Conservation (phyloP, 2,113 vertebrate genomes). For the Mohoua ochrocephala region DNA sequence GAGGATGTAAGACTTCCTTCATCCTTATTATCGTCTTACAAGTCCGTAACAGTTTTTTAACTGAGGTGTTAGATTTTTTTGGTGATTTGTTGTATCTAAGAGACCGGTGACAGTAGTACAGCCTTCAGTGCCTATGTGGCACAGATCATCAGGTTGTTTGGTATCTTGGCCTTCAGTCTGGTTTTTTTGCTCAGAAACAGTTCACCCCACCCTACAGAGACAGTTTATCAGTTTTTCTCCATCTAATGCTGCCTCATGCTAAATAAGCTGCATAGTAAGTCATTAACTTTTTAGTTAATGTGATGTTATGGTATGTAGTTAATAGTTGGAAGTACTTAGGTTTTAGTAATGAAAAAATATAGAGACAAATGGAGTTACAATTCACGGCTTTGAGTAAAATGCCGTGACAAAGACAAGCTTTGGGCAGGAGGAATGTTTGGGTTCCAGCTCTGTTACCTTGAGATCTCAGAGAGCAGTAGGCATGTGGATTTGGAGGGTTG, state of each 20-base stretch:
- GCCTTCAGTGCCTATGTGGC: neutral
- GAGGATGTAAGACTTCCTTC: neutral
- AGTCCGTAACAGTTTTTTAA: neutral
- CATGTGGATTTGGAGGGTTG: conserved; percentile 27
- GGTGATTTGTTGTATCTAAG: neutral
- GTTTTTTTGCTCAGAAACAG: neutral
- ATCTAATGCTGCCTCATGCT: neutral
- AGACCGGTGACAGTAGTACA: neutral
- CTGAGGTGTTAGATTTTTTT: neutral
- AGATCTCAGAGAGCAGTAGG: neutral
- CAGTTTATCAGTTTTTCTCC: neutral
- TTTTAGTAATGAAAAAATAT: neutral
- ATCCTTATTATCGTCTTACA: neutral
- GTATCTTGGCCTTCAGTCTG: neutral
- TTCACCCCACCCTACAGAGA: neutral
- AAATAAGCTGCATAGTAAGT: neutral
- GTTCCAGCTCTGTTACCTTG: neutral
- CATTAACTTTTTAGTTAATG: neutral
- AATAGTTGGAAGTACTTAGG: neutral
- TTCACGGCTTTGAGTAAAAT: neutral
- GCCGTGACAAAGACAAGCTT: neutral
- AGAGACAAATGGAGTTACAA: neutral
- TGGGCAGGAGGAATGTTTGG: neutral
- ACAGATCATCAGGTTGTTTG: neutral
- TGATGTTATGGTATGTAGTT: neutral